These are phyloP conservation scores for Dastarcus helophoroides DNA, from an alignment of 2,888 invertebrate species.

Conservation along the genomic window DNA sequence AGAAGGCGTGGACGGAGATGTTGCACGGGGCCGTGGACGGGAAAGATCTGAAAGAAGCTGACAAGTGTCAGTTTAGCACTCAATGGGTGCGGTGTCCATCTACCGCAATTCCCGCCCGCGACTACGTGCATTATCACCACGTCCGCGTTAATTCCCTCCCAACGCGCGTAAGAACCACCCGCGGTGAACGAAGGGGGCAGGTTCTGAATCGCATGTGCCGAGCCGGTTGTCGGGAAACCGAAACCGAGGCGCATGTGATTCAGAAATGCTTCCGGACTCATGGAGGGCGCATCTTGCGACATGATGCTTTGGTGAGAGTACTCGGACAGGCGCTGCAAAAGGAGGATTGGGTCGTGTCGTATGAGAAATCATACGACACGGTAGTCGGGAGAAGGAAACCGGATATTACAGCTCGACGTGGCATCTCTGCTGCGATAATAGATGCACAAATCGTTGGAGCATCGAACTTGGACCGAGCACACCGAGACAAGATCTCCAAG, in stretches of 20 bases:
- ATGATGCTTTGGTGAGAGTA: slow-evolving; percentile 2
- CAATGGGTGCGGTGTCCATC: no score
- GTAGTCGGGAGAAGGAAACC: slow-evolving; percentile 2
- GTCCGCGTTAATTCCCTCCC: no score
- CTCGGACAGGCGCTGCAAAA: slow-evolving; percentile 1
- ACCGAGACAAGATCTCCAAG: background rate
- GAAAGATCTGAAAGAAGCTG: no score
- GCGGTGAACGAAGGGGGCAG: no score
- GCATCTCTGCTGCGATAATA: background rate
- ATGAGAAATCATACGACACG: background rate
- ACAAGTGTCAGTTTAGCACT: no score
- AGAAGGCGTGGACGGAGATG: no score
- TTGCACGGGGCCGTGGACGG: no score
- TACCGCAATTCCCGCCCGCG: no score
- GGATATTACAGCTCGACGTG: background rate
- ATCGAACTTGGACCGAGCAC: slow-evolving; percentile 1
- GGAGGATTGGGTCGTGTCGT: background rate
- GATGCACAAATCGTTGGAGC: slow-evolving; percentile 5
- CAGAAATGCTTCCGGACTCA: slow-evolving; percentile 4
- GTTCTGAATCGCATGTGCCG: no score
- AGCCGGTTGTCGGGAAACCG: slow-evolving; percentile 3
- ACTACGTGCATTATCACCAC: no score
- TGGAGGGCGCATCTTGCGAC: slow-evolving; percentile 3
- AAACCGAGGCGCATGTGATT: slow-evolving; percentile 1
- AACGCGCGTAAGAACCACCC: no score